phyloP scores from a whole-genome alignment of 2,888 invertebrate species.

The Standfussiana lucernea region DNA sequence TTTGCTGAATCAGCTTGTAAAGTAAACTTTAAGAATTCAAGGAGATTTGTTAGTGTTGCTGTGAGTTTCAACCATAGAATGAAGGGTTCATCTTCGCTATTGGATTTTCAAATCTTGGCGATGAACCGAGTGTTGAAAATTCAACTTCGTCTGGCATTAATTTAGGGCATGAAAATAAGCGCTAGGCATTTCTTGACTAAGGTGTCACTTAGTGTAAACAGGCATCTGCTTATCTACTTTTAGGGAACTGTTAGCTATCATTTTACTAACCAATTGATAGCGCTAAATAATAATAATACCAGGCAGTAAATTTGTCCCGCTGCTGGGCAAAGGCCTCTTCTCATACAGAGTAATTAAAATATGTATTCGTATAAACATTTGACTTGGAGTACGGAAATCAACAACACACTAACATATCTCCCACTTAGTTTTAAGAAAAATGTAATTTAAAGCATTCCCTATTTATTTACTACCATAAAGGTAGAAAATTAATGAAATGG shows the following conservation, averaged over 20 bases:
- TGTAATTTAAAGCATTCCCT: constrained; percentile 76
- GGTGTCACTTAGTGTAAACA: background rate
- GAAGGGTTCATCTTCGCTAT: background rate
- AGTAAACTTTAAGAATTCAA: constrained; percentile 54
- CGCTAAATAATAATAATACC: too few relatives aligned
- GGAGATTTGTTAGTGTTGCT: constrained; percentile 36
- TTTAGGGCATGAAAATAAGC: background rate
- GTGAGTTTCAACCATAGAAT: background rate
- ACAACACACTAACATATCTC: constrained; percentile 24
- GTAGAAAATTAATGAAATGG: constrained; percentile 66
- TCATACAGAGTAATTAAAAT: background rate
- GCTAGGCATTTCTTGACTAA: background rate
- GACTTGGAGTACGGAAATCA: background rate
- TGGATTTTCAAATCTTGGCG: background rate
- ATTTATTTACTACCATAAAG: constrained; percentile 71
- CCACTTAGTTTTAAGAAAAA: constrained; percentile 50
- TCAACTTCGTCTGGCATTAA: background rate
- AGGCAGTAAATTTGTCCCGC: too few relatives aligned
- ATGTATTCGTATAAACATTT: background rate
- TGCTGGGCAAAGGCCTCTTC: too few relatives aligned
- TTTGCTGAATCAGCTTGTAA: constrained; percentile 71
- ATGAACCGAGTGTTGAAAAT: background rate
- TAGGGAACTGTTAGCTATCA: background rate
- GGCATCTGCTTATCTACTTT: background rate
- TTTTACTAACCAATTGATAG: background rate